Evolutionary conservation across 92 coral and sea anemone species (phyloP).

Genomic region (Virgularia gustaviana): DNA sequence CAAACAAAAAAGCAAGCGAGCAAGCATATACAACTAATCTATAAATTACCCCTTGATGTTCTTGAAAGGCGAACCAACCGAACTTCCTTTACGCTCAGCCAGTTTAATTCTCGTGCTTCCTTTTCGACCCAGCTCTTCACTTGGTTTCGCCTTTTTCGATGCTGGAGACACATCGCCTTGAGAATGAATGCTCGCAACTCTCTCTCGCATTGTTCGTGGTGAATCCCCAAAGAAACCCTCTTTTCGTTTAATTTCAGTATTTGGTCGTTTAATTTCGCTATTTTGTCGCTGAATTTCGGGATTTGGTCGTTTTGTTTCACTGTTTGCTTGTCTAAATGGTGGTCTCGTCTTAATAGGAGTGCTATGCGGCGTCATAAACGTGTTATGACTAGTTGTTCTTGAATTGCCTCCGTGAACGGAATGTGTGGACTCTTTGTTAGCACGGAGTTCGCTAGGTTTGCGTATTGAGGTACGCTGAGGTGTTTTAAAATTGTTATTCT

Average conservation of each 20-base stretch:
- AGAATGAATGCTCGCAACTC: neutral
- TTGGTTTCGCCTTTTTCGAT: slow-evolving; percentile 34
- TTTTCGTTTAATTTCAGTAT: slow-evolving; percentile 16
- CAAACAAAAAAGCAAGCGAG: no score
- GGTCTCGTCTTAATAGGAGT: neutral
- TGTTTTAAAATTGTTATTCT: neutral
- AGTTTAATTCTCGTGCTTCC: slow-evolving; percentile 41
- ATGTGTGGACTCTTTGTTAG: neutral
- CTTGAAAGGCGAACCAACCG: slow-evolving; percentile 20
- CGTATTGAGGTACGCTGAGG: slow-evolving; percentile 8
- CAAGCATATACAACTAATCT: no score
- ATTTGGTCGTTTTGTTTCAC: slow-evolving; percentile 18
- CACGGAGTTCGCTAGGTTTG: slow-evolving; percentile 23
- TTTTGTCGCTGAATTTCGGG: no score
- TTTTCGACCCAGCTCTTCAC: slow-evolving; percentile 38
- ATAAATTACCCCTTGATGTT: neutral
- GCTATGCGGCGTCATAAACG: neutral
- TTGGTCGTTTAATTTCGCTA: neutral
- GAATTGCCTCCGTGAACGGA: neutral
- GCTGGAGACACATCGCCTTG: slow-evolving; percentile 29
- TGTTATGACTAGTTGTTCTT: slow-evolving; percentile 7
- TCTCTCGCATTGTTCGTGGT: slow-evolving; percentile 11
- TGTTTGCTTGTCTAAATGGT: slow-evolving; percentile 1
- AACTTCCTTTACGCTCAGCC: slow-evolving; percentile 51
- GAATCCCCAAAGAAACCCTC: slow-evolving; percentile 1